phyloP scores from a whole-genome alignment of 2,888 invertebrate genomes.

The Vannuccia rotundouncinata region DNA sequence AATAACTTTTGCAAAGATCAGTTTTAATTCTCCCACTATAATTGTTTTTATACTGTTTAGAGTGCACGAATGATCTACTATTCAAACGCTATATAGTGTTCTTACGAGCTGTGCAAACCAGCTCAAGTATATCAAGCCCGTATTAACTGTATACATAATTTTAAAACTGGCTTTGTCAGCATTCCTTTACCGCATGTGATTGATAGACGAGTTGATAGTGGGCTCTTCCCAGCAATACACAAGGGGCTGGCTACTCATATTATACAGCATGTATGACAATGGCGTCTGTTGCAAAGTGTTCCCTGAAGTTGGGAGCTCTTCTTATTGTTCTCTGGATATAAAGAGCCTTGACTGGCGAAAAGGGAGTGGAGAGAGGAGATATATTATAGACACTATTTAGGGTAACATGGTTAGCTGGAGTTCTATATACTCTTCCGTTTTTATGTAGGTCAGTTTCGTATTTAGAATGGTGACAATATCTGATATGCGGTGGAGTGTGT shows the following conservation, averaged over 20 bases:
- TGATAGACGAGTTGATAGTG: background rate
- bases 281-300: conserved; percentile 11
- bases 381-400: no score
- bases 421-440: no score
- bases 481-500: conserved; percentile 1
- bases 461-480: no score
- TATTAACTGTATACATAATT: background rate
- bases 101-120: conserved; percentile 9
- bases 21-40: background rate
- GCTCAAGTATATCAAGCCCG: no score
- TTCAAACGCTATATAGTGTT: background rate
- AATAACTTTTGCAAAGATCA: background rate
- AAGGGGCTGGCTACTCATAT: background rate
- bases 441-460: no score
- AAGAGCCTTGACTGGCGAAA: no score
- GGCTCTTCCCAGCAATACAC: background rate
- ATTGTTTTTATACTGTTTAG: background rate
- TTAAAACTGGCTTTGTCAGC: conserved; percentile 3
- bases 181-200: background rate
- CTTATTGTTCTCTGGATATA: background rate
- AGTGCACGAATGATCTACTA: no score
- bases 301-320: background rate
- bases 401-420: no score
- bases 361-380: no score
- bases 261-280: background rate